Evolutionary conservation across 92 coral and sea anemone species (phyloP), one percentile per base, ranked within the genome.

Genomic region (Porites lobata): DNA sequence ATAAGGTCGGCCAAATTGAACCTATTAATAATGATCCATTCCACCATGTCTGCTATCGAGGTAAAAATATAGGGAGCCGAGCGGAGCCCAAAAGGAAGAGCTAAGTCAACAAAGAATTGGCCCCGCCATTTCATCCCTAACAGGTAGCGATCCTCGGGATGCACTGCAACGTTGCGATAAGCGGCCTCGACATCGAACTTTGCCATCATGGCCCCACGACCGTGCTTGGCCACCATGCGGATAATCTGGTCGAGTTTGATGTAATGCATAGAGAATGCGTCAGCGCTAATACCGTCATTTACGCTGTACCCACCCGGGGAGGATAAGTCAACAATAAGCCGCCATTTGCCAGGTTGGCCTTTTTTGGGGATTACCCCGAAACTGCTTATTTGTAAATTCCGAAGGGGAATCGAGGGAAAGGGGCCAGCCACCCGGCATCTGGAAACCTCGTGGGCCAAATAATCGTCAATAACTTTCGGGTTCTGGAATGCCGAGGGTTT

Each of bases 51-150:
- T 0, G 92, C 90, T 0, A 84, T 50, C 0, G 89, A 75, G 73
- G 88, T 82, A 58, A 92, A 89, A 50, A 92, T 92, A 63, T 51
- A 92, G 0, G 87, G 93, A 70, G 94, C 94, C 0, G 92, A 89
- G 51, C 90, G 50, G 3, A 90, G 87, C 11, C 87, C 87, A 38
- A 90, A 90, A 0, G 90, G 90, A 8, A 89, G 76, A 12, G 85
- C 90, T 3, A 89, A 14, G 83, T 93, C 91, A 1, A 82, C 88
- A 17, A 47, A 93, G 54, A 74, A 86, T 2, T 77, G 53, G 1
- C 76, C 83, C 2, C 58, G 85, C 95, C 93, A 89, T 21, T 73
- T 57, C 91, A 89, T 80, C 26, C 90, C 85, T 1, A 92, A 75
- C 11, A 81, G 85, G 43, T 3, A 62, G 0, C 88, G 64, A 22